These are phyloP conservation scores for Kobus ellipsiprymnus DNA, from an alignment of 2,113 vertebrate species.

Conservation along the genomic window DNA sequence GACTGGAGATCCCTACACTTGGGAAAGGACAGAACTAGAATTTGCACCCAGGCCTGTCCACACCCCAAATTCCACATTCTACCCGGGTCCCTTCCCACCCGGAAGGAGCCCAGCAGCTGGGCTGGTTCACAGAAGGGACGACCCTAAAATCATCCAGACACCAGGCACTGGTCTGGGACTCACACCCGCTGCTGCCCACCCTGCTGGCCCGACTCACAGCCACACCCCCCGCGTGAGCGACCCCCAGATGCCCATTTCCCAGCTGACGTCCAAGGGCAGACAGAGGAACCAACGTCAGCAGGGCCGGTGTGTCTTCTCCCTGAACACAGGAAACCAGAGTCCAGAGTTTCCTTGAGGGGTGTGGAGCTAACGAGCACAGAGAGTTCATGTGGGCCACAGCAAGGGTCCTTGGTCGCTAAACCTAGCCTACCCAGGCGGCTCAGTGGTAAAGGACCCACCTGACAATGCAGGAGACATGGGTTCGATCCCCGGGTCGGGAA, in stretches of 20 bases:
- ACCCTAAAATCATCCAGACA: not conserved
- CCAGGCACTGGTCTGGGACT: not conserved
- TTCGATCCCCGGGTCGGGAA: not conserved
- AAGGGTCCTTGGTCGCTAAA: not conserved
- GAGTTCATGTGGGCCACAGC: not conserved
- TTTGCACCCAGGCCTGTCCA: not conserved
- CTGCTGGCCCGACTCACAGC: not conserved
- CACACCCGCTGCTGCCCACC: not conserved
- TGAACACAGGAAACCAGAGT: not conserved
- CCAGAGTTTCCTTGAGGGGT: not conserved
- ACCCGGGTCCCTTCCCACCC: fast-evolving
- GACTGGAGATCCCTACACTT: not conserved
- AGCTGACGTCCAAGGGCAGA: not conserved
- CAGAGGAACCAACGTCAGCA: not conserved
- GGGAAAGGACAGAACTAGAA: not conserved
- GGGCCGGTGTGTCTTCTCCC: not conserved
- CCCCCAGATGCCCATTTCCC: not conserved
- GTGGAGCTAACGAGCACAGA: not conserved
- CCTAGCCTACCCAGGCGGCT: fast-evolving
- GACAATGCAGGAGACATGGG: not conserved
- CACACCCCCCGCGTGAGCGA: not conserved
- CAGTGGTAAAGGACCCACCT: not conserved
- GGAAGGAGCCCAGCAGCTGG: not conserved
- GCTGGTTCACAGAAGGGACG: not conserved
- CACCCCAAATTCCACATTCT: not conserved